Evolutionary conservation across 2,113 vertebrate genomes (phyloP).

Genomic region (Prietella phreatophila): DNA sequence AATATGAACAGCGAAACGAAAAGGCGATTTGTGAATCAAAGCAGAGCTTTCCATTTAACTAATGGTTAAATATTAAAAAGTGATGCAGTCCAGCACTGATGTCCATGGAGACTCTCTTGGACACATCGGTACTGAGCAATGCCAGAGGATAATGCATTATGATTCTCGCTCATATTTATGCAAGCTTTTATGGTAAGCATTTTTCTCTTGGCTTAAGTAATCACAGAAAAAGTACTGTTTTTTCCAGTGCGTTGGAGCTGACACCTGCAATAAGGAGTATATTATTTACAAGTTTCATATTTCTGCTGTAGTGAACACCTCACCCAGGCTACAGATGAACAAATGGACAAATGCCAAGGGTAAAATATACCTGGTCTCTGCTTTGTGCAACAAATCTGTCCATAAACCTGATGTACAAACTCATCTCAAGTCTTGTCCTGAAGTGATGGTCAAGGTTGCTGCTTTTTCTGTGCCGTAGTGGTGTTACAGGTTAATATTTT

Average conservation of each 20-base stretch:
- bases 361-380: constrained; percentile 61
- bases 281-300: constrained; percentile 63
- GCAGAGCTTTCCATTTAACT: neutral
- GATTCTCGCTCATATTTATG: constrained; percentile 4
- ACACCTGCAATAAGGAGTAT: constrained; percentile 64
- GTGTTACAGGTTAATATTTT: neutral
- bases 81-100: constrained; percentile 1
- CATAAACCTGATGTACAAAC: constrained; percentile 37
- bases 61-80: constrained; percentile 33
- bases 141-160: constrained; percentile 32
- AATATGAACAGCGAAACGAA: neutral
- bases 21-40: constrained; percentile 24
- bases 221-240: neutral
- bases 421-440: constrained; percentile 22
- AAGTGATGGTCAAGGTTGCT: constrained; percentile 19
- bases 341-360: constrained; percentile 56
- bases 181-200: constrained; percentile 14
- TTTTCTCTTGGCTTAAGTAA: constrained; percentile 25
- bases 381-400: constrained; percentile 31
- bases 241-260: constrained; percentile 56
- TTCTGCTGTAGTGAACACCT: constrained; percentile 54
- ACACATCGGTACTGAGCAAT: constrained; percentile 7
- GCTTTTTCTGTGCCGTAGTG: neutral
- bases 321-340: constrained; percentile 21
- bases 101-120: constrained; percentile 32